These are phyloP conservation scores for Entomyzon cyanotis DNA, from an alignment of 2,113 vertebrate genomes.

Conservation along the genomic window DNA sequence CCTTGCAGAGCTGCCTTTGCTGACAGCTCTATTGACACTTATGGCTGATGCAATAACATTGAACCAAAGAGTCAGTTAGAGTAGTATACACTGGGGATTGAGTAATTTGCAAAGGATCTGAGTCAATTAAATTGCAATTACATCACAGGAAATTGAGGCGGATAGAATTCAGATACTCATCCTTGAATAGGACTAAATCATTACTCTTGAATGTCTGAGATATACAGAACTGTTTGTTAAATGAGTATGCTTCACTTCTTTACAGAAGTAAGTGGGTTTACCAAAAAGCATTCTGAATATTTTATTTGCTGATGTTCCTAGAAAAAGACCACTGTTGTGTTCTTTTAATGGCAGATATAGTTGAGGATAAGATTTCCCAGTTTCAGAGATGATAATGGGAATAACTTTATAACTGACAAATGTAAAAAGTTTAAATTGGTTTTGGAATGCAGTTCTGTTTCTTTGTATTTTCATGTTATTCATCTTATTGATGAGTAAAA, in stretches of 20 bases:
- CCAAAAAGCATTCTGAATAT: neutral
- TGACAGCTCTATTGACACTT: neutral
- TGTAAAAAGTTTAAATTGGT: neutral
- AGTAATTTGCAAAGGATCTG: slow-evolving; percentile 14
- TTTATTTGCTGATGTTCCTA: neutral
- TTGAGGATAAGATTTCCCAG: neutral
- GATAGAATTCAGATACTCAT: neutral
- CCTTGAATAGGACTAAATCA: neutral
- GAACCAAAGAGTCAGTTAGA: neutral
- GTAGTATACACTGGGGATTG: neutral
- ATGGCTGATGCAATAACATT: neutral
- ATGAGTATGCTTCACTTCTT: neutral
- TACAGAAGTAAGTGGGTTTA: neutral
- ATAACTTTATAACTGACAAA: neutral
- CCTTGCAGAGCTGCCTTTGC: neutral
- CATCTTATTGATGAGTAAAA: neutral
- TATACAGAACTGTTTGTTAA: neutral
- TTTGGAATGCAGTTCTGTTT: neutral
- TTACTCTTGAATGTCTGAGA: neutral
- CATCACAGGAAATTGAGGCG: neutral
- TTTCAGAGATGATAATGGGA: neutral
- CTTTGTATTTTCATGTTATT: neutral
- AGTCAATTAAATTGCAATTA: slow-evolving; percentile 23
- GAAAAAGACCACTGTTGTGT: neutral
- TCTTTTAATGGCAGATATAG: neutral